phyloP scores from a whole-genome alignment of 2,888 invertebrate genomes.

The Creontiades dilutus region DNA sequence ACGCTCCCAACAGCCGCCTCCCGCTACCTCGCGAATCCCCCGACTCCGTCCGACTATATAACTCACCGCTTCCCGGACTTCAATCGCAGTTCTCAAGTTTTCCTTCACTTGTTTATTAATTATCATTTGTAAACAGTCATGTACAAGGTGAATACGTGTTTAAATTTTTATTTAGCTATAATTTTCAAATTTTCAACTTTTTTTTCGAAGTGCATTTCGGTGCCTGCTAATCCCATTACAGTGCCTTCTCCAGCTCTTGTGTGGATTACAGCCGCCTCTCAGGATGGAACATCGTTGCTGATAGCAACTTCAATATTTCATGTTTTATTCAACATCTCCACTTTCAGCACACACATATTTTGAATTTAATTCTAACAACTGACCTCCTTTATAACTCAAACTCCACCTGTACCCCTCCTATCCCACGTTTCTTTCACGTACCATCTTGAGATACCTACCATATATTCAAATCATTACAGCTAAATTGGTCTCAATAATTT shows the following conservation, averaged over 20 bases:
- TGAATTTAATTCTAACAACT: neutral
- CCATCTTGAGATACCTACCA: too few relatives aligned
- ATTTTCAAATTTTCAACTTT: neutral
- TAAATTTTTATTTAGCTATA: conserved; percentile 3
- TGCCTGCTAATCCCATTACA: neutral
- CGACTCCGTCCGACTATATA: conserved; percentile 18
- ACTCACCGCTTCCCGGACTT: conserved; percentile 6
- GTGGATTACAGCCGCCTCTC: neutral
- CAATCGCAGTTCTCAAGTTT: conserved; percentile 37
- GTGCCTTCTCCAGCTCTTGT: neutral
- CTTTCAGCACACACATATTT: neutral
- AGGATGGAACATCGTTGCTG: neutral
- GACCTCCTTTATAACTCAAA: too few relatives aligned
- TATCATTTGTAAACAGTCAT: conserved; percentile 5
- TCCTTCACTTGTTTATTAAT: conserved; percentile 42
- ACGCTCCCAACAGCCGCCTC: neutral
- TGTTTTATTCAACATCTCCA: neutral
- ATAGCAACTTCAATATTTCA: neutral
- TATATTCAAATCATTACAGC: too few relatives aligned
- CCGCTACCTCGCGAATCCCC: conserved; percentile 8
- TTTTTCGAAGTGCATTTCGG: neutral
- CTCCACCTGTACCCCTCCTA: neutral
- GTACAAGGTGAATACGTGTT: conserved; percentile 47
- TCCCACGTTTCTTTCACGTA: too few relatives aligned
- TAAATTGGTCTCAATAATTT: too few relatives aligned